These are phyloP conservation scores for Lepisosteus osseus DNA, from an alignment of 2,113 vertebrate species.

Conservation along the genomic window DNA sequence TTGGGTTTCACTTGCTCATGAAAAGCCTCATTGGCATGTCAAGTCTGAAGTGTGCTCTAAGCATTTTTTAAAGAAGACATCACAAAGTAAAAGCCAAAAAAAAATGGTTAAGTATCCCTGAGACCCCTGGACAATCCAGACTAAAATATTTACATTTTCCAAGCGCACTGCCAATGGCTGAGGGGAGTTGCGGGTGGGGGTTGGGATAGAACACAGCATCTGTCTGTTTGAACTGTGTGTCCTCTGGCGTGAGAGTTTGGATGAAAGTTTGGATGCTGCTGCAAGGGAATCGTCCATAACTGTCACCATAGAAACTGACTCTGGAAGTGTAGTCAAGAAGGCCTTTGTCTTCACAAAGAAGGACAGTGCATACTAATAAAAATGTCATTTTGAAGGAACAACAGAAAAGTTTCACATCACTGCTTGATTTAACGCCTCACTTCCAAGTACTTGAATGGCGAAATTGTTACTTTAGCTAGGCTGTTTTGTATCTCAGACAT, in stretches of 20 bases:
- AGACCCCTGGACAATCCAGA: background rate
- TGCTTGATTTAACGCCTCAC: conserved; percentile 49
- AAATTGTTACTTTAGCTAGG: conserved; percentile 41
- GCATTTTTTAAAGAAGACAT: no score
- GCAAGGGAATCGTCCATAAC: conserved; percentile 51
- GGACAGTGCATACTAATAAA: conserved; percentile 43
- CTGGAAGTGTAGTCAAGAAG: conserved; percentile 53
- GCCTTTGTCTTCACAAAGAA: conserved; percentile 37
- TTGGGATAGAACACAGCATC: conserved; percentile 33
- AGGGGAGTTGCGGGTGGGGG: no score
- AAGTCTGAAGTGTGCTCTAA: no score
- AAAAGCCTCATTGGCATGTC: no score
- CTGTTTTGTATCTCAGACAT: background rate
- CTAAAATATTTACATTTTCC: background rate
- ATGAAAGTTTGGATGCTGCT: conserved; percentile 42
- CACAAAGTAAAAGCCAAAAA: no score
- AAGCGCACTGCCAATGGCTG: background rate
- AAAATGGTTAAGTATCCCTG: background rate
- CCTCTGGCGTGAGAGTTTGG: conserved; percentile 50
- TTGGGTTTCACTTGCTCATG: no score
- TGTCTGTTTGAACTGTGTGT: conserved; percentile 53
- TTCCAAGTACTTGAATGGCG: conserved; percentile 42
- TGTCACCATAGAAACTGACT: conserved; percentile 65
- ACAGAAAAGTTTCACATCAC: conserved; percentile 46
- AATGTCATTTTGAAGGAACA: conserved; percentile 48